Evolutionary conservation across 2,113 vertebrate species (phyloP).

Genomic region (Phrynosoma platyrhinos): DNA sequence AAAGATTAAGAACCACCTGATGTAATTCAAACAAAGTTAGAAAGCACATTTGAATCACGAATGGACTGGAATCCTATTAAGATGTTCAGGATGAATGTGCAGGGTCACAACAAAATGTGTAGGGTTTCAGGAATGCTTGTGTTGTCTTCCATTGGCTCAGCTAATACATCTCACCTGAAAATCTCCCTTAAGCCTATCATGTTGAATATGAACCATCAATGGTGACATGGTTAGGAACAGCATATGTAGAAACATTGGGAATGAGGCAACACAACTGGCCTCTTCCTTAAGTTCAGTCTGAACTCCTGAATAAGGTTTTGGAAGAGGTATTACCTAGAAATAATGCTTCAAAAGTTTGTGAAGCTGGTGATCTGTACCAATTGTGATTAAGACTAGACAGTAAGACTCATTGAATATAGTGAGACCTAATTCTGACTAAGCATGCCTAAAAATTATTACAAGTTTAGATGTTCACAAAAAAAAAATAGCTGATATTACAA

Average conservation of each 20-base stretch:
- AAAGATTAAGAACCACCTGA: not conserved
- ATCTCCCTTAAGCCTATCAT: not conserved
- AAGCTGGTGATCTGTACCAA: not conserved
- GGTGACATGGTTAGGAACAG: not conserved
- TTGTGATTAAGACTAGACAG: no score
- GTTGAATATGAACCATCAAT: not conserved
- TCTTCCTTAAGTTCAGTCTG: not conserved
- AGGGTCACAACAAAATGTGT: no score
- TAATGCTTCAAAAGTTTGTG: not conserved
- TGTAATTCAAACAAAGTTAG: not conserved
- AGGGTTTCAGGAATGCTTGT: not conserved
- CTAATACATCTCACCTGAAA: not conserved
- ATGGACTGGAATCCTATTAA: not conserved
- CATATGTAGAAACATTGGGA: not conserved
- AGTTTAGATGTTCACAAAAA: not conserved
- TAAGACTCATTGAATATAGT: not conserved
- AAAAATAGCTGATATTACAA: not conserved
- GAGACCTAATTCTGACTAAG: not conserved
- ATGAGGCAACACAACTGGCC: not conserved
- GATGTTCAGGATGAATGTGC: not conserved
- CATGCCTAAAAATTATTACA: constrained; percentile 7
- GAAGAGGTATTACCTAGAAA: not conserved
- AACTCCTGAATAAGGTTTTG: no score
- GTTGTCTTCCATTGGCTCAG: not conserved
- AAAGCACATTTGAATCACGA: not conserved